Base-by-base conservation (phyloP, 2,888 invertebrate species). In the Terebella lapidaria region DNA sequence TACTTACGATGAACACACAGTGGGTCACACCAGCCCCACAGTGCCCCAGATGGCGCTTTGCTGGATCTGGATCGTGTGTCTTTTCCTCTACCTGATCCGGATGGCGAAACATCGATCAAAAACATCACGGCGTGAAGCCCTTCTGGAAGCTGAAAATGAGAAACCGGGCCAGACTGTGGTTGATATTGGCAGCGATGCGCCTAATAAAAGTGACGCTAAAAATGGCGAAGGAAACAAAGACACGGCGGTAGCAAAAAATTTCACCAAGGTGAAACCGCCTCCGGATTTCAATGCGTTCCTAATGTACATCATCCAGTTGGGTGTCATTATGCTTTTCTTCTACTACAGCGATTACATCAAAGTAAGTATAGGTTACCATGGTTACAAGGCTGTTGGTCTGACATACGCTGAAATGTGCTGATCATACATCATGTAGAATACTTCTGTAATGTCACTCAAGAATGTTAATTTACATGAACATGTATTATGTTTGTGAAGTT, bases 301-400 rank as follows among this genome's bases (percentile, higher is more conserved):
- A 35, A 51, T 51, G 28, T 54, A 61, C 25, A 60, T 69, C 2
- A 52, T 66, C 1, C 26, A 68, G 3, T 70, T 74, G 54, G 72
- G 72, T 3, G 25, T 60, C 18, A 62, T 72, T 20, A 61, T 74
- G 69, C 27, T 70, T 18, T 69, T 62, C 52, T 74, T 71, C 65
- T 72, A 61, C 51, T 54, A 72, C 1, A 70, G 67, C 42, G 73
- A 74, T 45, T 72, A 72, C 55, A 59, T 58, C n/a, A 74, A 74
- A 71, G 73, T 74, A 54, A 56, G 67, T 46, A 10, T 22, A 20
- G 22, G 24, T 52, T n/a, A 24, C 10, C 10, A 47, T 47, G 5
- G 18, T 1, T 10, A 2, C 20, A 18, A n/a, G 22, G 25, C n/a
- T n/a, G 25, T 15, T 24, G 46, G n/a, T n/a, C n/a, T n/a, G n/a